Percentiles rank a stretch among this genome's conserved stretches.
These are phyloP conservation scores for Cladopsammia gracilis DNA, from an alignment of 64 coral and sea anemone species.

Conservation along the genomic window DNA sequence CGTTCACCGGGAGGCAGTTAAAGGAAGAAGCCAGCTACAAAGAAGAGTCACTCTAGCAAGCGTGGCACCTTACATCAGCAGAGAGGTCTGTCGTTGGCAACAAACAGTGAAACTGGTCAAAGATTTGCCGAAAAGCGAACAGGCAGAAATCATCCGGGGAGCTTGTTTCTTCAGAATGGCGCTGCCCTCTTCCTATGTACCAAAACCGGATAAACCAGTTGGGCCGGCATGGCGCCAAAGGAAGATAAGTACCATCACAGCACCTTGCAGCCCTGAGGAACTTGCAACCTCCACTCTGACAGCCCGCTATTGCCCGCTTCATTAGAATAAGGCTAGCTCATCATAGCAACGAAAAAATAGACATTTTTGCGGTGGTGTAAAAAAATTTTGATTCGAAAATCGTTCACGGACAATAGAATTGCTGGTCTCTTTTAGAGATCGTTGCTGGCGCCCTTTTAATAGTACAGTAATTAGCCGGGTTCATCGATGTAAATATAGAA, in stretches of 20 bases:
- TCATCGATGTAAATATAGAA: no score
- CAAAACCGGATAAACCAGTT: neutral
- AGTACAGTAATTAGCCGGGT: no score
- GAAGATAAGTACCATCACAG: neutral
- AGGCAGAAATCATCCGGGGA: constrained; percentile 16
- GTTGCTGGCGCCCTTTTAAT: no score
- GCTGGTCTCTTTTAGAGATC: no score
- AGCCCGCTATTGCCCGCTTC: neutral
- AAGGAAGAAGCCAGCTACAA: neutral
- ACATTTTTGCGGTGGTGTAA: no score
- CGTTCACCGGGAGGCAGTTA: neutral
- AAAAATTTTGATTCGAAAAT: no score
- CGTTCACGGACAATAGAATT: no score
- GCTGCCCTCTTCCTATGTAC: neutral
- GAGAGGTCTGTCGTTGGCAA: constrained; percentile 4
- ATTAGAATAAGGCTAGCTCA: neutral
- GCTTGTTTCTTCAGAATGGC: constrained; percentile 9
- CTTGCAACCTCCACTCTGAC: neutral
- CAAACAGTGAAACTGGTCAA: neutral
- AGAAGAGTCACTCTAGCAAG: neutral
- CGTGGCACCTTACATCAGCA: neutral
- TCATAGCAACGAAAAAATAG: no score
- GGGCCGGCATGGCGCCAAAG: neutral
- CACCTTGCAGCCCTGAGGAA: neutral
- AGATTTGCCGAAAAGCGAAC: constrained; percentile 15